A percentile compares a stretch with the other conserved stretches of the same genome.
Evolutionary conservation across 2,113 vertebrate species (phyloP).

Genomic region (Dinomys branickii): DNA sequence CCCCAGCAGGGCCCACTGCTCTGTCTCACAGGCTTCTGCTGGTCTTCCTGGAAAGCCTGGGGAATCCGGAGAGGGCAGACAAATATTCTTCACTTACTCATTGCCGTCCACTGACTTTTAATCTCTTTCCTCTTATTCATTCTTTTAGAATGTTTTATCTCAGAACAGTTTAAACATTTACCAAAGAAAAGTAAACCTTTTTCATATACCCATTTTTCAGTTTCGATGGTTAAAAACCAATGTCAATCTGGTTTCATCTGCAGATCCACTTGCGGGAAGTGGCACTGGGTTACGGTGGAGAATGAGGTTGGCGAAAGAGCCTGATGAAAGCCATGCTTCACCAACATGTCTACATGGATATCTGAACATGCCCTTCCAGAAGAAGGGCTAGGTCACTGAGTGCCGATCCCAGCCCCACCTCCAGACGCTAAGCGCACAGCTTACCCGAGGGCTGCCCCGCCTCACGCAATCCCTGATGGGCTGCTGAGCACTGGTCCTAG

Average conservation of each 20-base stretch:
- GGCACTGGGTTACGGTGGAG: background rate
- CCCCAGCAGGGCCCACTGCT: rapidly evolving
- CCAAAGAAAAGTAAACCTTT: background rate
- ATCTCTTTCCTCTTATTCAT: background rate
- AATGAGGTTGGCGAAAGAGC: background rate
- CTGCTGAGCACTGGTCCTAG: no score
- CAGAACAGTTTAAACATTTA: background rate
- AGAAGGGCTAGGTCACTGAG: background rate
- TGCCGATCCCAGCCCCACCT: background rate
- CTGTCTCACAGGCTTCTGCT: background rate
- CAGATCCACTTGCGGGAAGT: background rate
- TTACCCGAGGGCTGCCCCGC: background rate
- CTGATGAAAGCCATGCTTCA: background rate
- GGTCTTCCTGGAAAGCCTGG: background rate
- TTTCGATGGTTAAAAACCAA: conserved; percentile 2
- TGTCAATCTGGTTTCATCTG: background rate
- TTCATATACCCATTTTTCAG: background rate
- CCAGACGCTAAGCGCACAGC: no score
- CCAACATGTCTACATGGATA: background rate
- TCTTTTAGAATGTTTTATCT: background rate
- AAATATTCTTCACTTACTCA: background rate
- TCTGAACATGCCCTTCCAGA: background rate
- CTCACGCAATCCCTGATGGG: background rate
- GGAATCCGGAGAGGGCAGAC: background rate
- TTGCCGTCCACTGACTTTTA: background rate